Evolutionary conservation across 2,888 invertebrate species (phyloP), one percentile per base, ranked within the genome.

Genomic region (Cryptocephalus moraei): DNA sequence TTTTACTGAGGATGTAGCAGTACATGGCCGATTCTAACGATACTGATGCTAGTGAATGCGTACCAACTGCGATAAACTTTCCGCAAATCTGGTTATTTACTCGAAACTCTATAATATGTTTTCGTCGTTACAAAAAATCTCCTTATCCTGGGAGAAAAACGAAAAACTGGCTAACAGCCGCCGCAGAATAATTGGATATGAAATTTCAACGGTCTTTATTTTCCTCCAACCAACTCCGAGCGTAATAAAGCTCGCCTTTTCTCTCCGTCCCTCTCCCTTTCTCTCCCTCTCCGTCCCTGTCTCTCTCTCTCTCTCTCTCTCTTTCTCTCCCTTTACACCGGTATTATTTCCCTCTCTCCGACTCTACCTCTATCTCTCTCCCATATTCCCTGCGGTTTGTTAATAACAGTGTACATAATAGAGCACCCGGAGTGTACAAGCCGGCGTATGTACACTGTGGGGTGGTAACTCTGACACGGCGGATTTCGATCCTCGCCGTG

Each of bases 381-480:
- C 36, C 11, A 13, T 36, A 47, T 49, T 50, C 48, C 50, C 50
- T 43, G 49, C 38, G 46, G 49, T 50, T 56, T 53, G 52, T 51
- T 53, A 51, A 45, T 49, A 49, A 47, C 40, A 62, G 48, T 61
- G 64, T 63, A 63, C 61, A 63, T 64, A 63, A 63, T 64, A 56
- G 60, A 58, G 56, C 48, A 47, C 46, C 47, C 46, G 51, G 67
- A 68, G 59, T 68, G 67, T 68, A 68, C 68, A 60, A 64, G 66
- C 68, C 64, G 66, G 67, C 67, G 68, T 68, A 64, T 68, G 69
- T 70, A 69, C 70, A 70, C 70, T 64, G 67, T 62, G 62, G 69
- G 69, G 69, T 69, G 70, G 70, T 65, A 70, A 69, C 66, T 70
- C 68, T 66, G 65, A 70, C 70, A 70, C 69, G 69, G 65, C 64